Evolutionary conservation across 2,888 invertebrate species (phyloP).

Genomic region (Mechanitis messenoides): DNA sequence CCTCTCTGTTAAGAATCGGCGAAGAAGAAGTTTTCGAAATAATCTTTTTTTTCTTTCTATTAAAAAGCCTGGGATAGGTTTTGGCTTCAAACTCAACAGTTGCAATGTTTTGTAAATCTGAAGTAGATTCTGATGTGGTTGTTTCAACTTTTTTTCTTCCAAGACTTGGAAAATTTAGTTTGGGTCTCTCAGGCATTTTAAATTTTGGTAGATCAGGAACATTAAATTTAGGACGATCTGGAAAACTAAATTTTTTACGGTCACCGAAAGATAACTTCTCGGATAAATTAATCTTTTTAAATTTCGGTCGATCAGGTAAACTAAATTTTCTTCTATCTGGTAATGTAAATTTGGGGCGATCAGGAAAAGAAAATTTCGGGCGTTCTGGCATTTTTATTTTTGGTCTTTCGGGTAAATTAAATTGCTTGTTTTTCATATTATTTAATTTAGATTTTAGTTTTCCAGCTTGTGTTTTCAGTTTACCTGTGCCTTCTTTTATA

Average conservation of each 20-base stretch:
- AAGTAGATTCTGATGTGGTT: slow-evolving; percentile 57
- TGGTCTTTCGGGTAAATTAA: slow-evolving; percentile 73
- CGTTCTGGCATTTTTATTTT: slow-evolving; percentile 77
- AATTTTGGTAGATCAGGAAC: slow-evolving; percentile 76
- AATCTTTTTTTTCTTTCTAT: slow-evolving; percentile 63
- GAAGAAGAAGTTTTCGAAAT: slow-evolving; percentile 73
- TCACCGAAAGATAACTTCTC: slow-evolving; percentile 76
- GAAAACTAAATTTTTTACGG: slow-evolving; percentile 79
- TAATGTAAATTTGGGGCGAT: slow-evolving; percentile 74
- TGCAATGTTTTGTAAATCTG: slow-evolving; percentile 62
- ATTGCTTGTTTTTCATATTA: slow-evolving; percentile 78
- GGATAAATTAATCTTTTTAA: slow-evolving; percentile 67
- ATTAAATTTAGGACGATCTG: slow-evolving; percentile 75
- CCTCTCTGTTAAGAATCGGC: slow-evolving; percentile 70
- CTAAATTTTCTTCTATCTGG: slow-evolving; percentile 81
- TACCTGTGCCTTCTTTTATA: slow-evolving; percentile 82
- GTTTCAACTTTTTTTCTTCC: slow-evolving; percentile 67
- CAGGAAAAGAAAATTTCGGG: slow-evolving; percentile 72
- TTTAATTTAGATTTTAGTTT: slow-evolving; percentile 82
- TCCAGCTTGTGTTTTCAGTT: slow-evolving; percentile 82
- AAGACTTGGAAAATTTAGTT: slow-evolving; percentile 79
- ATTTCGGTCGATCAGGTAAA: slow-evolving; percentile 78
- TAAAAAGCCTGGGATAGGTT: slow-evolving; percentile 86
- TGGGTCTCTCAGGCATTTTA: slow-evolving; percentile 77
- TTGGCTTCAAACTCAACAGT: slow-evolving; percentile 84